Conservation (phyloP, 2,888 invertebrate genomes). For the Zootermopsis nevadensis region DNA sequence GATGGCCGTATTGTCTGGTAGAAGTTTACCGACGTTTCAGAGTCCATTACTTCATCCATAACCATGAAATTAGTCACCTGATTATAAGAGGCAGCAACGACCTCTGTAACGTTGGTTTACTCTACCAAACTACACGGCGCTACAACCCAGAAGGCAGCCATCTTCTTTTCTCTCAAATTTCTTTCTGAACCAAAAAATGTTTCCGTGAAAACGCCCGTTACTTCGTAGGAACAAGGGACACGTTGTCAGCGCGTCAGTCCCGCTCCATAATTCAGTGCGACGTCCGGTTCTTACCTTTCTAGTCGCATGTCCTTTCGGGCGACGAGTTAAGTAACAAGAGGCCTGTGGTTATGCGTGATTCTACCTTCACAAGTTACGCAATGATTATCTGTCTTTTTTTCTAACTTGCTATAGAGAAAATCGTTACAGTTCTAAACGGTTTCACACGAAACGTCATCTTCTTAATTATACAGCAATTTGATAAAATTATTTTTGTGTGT, state of each 20-base stretch:
- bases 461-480: background rate
- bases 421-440: background rate
- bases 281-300: too few relatives aligned
- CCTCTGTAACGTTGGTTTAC: too few relatives aligned
- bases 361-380: background rate
- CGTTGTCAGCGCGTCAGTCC: background rate
- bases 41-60: too few relatives aligned
- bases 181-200: too few relatives aligned
- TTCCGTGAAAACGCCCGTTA: background rate
- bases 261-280: background rate
- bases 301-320: too few relatives aligned
- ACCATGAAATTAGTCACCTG: too few relatives aligned
- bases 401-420: background rate
- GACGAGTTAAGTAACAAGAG: background rate
- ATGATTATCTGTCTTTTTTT: background rate
- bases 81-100: too few relatives aligned
- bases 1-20: too few relatives aligned
- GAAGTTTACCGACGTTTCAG: too few relatives aligned
- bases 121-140: too few relatives aligned
- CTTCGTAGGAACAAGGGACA: background rate
- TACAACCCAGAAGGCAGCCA: too few relatives aligned
- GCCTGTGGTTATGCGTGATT: background rate
- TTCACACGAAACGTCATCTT: background rate
- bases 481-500: background rate
- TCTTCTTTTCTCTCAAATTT: too few relatives aligned